A percentile compares a stretch with the other conserved stretches of the same genome.
phyloP scores from a whole-genome alignment of 2,888 invertebrate genomes.

The Lapara coniferarum region DNA sequence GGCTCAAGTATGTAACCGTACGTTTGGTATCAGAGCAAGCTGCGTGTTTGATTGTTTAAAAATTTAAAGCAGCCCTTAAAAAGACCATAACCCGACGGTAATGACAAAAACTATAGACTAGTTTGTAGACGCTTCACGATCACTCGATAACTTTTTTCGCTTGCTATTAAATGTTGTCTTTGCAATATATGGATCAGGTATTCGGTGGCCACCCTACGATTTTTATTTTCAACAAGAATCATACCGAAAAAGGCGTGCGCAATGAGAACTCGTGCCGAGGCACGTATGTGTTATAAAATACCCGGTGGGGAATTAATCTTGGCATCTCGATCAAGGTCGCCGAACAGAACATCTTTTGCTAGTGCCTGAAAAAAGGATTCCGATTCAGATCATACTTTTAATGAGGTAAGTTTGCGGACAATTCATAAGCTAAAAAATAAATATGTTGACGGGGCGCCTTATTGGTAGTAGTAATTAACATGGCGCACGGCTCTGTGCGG shows the following conservation, averaged over 20 bases:
- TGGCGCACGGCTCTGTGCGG: constrained; percentile 50
- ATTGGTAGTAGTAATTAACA: constrained; percentile 79
- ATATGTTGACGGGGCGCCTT: constrained; percentile 74
- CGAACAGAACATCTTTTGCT: constrained; percentile 34
- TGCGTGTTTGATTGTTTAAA: constrained; percentile 33
- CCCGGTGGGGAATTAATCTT: constrained; percentile 68
- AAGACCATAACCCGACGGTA: constrained; percentile 44
- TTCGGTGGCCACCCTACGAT: constrained; percentile 70
- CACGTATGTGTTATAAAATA: constrained; percentile 65
- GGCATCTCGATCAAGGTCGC: constrained; percentile 71
- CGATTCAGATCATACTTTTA: constrained; percentile 60
- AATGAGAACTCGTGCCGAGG: constrained; percentile 62
- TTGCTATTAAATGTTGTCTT: constrained; percentile 69
- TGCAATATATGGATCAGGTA: constrained; percentile 75
- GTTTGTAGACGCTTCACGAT: constrained; percentile 59
- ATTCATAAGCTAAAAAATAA: constrained; percentile 71
- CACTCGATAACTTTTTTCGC: constrained; percentile 61
- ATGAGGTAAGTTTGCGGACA: constrained; percentile 63
- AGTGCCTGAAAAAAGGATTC: constrained; percentile 53
- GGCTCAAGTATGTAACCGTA: neutral
- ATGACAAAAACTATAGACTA: constrained; percentile 59
- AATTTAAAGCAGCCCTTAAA: constrained; percentile 44
- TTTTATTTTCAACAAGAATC: constrained; percentile 69
- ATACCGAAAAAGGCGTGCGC: constrained; percentile 72
- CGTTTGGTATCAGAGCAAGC: neutral